Percentiles rank a stretch among this genome's conserved stretches.
These are phyloP conservation scores for Brachirus orientalis DNA, from an alignment of 2,113 vertebrate species.

Conservation along the genomic window DNA sequence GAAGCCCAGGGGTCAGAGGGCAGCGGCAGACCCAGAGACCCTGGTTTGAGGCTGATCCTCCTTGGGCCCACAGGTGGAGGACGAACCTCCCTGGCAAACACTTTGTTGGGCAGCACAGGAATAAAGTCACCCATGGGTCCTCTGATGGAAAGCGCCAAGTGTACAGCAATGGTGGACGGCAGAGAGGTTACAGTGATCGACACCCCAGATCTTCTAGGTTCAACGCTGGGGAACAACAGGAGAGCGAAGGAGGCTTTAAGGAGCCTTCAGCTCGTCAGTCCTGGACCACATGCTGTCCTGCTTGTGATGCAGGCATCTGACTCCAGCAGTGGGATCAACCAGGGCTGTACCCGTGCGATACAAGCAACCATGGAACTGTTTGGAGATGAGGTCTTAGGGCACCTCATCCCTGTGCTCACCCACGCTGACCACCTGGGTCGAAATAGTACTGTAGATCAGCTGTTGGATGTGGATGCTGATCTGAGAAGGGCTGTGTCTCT, in stretches of 20 bases:
- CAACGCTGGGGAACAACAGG: slow-evolving; percentile 19
- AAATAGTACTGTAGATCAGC: slow-evolving; percentile 25
- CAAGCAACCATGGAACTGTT: slow-evolving; percentile 48
- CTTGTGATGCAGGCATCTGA: slow-evolving; percentile 54
- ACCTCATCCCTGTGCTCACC: slow-evolving; percentile 69
- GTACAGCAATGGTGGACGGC: slow-evolving; percentile 37
- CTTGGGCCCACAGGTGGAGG: slow-evolving; percentile 62
- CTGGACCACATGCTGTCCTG: slow-evolving; percentile 75
- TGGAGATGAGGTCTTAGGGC: slow-evolving; percentile 32
- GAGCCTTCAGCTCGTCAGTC: slow-evolving; percentile 67
- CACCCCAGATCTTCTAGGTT: slow-evolving; percentile 72
- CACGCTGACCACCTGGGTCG: slow-evolving; percentile 32
- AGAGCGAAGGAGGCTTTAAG: slow-evolving; percentile 68
- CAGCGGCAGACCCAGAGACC: slow-evolving; percentile 1
- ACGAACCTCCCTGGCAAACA: slow-evolving; percentile 48
- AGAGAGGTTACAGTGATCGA: slow-evolving; percentile 61
- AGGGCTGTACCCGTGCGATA: slow-evolving; percentile 30
- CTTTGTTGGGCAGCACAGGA: slow-evolving; percentile 46
- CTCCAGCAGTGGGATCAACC: neutral
- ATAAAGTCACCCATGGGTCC: neutral
- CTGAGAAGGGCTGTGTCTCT: slow-evolving; percentile 42
- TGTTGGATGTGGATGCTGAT: slow-evolving; percentile 42
- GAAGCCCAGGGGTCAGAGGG: neutral
- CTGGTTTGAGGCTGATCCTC: slow-evolving; percentile 65
- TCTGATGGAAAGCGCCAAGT: slow-evolving; percentile 47